phyloP scores from a whole-genome alignment of 2,888 invertebrate genomes.

The Yponomeuta malinellus region DNA sequence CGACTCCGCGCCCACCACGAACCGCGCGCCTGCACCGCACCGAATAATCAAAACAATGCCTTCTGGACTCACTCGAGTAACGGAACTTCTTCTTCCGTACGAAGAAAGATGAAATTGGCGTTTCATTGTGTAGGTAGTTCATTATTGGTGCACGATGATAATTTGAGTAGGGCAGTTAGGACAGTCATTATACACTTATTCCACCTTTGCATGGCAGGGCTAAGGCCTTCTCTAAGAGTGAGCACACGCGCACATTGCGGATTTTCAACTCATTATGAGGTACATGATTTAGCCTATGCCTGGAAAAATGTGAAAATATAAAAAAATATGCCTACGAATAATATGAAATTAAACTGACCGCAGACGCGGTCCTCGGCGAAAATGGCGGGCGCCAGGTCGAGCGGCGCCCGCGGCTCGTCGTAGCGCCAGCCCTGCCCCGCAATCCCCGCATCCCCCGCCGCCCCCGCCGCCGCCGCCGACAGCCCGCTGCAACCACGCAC shows the following conservation, averaged over 20 bases:
- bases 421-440: constrained; percentile 36
- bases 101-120: neutral
- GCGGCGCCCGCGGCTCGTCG: constrained; percentile 38
- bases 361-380: constrained; percentile 48
- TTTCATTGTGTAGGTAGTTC: neutral
- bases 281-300: too few species aligned
- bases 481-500: neutral
- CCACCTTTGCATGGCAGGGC: too few species aligned
- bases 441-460: constrained; percentile 39
- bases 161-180: too few species aligned
- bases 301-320: too few species aligned
- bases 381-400: constrained; percentile 59
- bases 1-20: constrained; percentile 54
- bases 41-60: neutral
- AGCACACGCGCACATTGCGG: too few species aligned
- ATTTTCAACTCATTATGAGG: too few species aligned
- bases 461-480: constrained; percentile 8
- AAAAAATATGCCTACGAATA: neutral
- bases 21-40: constrained; percentile 44
- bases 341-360: constrained; percentile 30
- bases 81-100: neutral
- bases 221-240: too few species aligned
- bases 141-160: too few species aligned
- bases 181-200: too few species aligned
- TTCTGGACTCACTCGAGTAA: neutral